A percentile compares a stretch with the other conserved stretches of the same genome.
Evolutionary conservation across 1,140 invertebrate species (phyloP).

Genomic region (Neodiprion pinetum): DNA sequence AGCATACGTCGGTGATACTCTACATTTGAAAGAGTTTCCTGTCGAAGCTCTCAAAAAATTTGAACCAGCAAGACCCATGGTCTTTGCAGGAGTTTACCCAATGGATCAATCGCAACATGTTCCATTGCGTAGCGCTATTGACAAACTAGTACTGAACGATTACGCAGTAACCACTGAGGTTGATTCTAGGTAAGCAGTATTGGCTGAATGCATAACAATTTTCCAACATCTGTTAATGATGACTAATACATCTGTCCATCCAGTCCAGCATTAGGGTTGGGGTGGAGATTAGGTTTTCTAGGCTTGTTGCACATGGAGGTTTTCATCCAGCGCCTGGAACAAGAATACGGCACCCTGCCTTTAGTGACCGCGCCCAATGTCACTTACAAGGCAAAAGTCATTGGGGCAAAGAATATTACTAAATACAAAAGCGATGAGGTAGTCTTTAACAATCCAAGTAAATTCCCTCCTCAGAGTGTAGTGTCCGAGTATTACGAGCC

Average conservation of each 20-base stretch:
- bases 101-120: conserved; percentile 85
- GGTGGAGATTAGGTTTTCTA: conserved; percentile 93
- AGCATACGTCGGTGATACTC: conserved; percentile 85
- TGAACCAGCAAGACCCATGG: conserved; percentile 82
- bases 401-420: conserved; percentile 68
- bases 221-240: conserved; percentile 4
- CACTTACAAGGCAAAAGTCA: conserved; percentile 87
- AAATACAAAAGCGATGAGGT: conserved; percentile 73
- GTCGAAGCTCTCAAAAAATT: conserved; percentile 74
- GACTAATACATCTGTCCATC: conserved; percentile 36
- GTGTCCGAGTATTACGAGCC: conserved; percentile 87
- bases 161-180: conserved; percentile 81
- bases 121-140: conserved; percentile 80
- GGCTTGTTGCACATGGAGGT: conserved; percentile 97
- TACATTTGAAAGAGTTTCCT: conserved; percentile 65
- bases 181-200: conserved; percentile 76
- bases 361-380: conserved; percentile 94
- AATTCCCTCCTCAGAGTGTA: conserved; percentile 74
- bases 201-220: not conserved
- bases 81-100: conserved; percentile 95
- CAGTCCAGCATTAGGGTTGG: conserved; percentile 92
- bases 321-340: conserved; percentile 90
- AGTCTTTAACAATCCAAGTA: conserved; percentile 82
- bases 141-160: conserved; percentile 94
- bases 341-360: conserved; percentile 90